Evolutionary conservation across 2,797 vertebrate species (phyloP), one percentile per base, ranked within the genome.

Genomic region (Psittacula echo): DNA sequence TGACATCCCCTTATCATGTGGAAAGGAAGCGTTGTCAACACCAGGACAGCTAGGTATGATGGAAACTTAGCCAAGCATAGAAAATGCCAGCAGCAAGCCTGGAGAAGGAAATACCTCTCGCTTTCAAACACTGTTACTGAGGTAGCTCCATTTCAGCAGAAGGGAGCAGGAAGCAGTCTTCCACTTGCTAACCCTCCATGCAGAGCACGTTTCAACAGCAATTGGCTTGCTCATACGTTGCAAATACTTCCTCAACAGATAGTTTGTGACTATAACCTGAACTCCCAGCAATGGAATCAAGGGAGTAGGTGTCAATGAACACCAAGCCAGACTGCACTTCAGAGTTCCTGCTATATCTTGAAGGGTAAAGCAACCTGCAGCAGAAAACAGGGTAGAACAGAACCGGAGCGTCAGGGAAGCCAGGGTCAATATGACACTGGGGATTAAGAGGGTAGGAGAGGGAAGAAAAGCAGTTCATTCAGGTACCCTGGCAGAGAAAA

Each of bases 11-110:
- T 39, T 77, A 48, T 39, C 58, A 64, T 24, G 30, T 12, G 37
- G 66, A 88, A 81, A 20, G 27, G 41, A 71, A 71, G 41, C 1
- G 5, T 12, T 76, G 51, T 74, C 75, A 80, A 7, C 4, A 7
- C 23, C 37, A 85, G 37, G 45, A 66, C 79, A 80, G 72, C 39
- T 71, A 83, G 41, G 24, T 70, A 54, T 0, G 2, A 85, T 29
- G 34, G 68, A 94, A 94, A 94, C 23, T 17, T 79, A 87, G 87
- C 29, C 82, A 96, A 93, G 53, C 42, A 75, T 24, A 58, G 70
- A 65, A 77, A 80, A 68, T 41, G 37, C 10, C 82, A 88, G 62
- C 75, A 91, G 62, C 37, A 72, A 93, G 75, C 39, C 58, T 50
- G 32, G 45, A 61, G 56, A 79, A 91, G 56, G 30, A 91, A 93